Base-by-base conservation (phyloP, 23 tunicate genomes). In the Ascidia mentula region DNA sequence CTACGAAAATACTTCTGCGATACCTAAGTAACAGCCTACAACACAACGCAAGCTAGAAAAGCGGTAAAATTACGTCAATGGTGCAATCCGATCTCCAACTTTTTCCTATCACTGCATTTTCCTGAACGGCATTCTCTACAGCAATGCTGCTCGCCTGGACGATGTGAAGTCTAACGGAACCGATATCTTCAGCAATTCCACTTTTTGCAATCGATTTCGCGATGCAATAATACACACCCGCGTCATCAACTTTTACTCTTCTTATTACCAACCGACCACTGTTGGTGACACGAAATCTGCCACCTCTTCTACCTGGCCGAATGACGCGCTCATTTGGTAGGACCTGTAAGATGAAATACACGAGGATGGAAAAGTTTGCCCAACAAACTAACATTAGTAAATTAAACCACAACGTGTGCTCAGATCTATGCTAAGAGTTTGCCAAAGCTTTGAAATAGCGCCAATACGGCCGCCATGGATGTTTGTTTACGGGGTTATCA, bases 171-270 rank as follows among this genome's bases (percentile, higher is more conserved):
- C 79, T 69, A 7, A 86, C 35, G 37, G 90, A 9, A n/a, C 79
- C 84, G 22, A 86, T 79, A 46, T 77, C 89, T 12, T 72, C 73
- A 5, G 84, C 84, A 33, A 33, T 72, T 18, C 26, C 60, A 15
- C 33, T 37, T 18, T 31, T 40, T 69, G 69, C 4, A 18, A 39
- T 33, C 32, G 92, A 76, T 26, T 30, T 70, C 34, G 92, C 46
- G 20, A 88, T 65, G 77, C 92, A 88, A 5, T 85, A 69, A 69
- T 88, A 88, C 36, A 81, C 59, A 0, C 92, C 92, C 15, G 74
- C 77, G 46, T 88, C 92, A 0, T 30, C 38, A 18, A 32, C 12
- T 26, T 32, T 9, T 1, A 46, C 46, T 22, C 33, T 26, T 3
- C 73, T 77, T 12, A 88, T 37, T 6, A 88, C 26, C 60, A 88